These are phyloP conservation scores for Helicorthomorpha holstii DNA, from an alignment of 1,140 invertebrate species.

Conservation along the genomic window DNA sequence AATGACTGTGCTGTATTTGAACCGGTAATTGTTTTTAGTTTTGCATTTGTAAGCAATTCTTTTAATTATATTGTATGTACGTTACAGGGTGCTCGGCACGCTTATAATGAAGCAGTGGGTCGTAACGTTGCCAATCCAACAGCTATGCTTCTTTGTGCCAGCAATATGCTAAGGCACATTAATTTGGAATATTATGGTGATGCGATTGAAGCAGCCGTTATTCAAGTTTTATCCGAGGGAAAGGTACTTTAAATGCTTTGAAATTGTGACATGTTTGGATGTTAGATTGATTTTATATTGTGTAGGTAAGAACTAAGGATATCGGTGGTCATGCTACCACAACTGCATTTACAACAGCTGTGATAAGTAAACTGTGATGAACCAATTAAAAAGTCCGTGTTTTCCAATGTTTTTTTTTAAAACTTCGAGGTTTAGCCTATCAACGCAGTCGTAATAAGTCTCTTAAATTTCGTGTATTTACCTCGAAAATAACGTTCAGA, in stretches of 20 bases:
- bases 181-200: slow-evolving; percentile 77
- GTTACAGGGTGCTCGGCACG: slow-evolving; percentile 75
- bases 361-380: slow-evolving; percentile 70
- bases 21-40: too few species aligned
- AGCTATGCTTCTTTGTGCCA: slow-evolving; percentile 85
- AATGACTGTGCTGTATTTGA: slow-evolving; percentile 89
- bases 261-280: neutral
- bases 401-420: too few species aligned
- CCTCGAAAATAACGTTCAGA: too few species aligned
- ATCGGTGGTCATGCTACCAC: slow-evolving; percentile 89
- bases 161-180: slow-evolving; percentile 85
- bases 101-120: slow-evolving; percentile 89
- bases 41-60: neutral
- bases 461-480: too few species aligned
- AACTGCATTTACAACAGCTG: slow-evolving; percentile 76
- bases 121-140: slow-evolving; percentile 98
- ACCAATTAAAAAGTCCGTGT: too few species aligned
- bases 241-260: slow-evolving; percentile 41
- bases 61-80: neutral
- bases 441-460: too few species aligned
- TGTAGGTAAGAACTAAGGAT: slow-evolving; percentile 65
- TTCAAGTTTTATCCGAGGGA: slow-evolving; percentile 74
- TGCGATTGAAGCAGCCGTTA: slow-evolving; percentile 69
- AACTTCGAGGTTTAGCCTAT: too few species aligned
- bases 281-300: slow-evolving; percentile 5